Evolutionary conservation across 2,113 vertebrate species (phyloP).

Genomic region (Chloropsis cyanopogon): DNA sequence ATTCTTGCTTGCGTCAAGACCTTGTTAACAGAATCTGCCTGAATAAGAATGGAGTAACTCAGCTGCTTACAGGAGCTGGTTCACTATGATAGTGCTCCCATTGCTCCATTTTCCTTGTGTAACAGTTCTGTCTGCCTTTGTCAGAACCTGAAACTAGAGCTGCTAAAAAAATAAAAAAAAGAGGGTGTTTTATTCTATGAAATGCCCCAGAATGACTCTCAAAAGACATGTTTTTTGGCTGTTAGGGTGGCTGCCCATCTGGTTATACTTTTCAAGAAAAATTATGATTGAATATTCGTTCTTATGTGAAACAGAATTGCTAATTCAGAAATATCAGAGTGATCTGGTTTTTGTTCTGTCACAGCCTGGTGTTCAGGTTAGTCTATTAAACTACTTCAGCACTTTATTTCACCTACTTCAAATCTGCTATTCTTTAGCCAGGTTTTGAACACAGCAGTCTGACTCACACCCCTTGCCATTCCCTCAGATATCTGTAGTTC

Average conservation of each 20-base stretch:
- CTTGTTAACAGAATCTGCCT: background rate
- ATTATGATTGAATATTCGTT: slow-evolving; percentile 60
- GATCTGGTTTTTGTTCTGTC: slow-evolving; percentile 69
- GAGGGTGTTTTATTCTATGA: slow-evolving; percentile 32
- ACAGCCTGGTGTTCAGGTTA: slow-evolving; percentile 56
- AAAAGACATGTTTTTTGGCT: slow-evolving; percentile 55
- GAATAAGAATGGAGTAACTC: background rate
- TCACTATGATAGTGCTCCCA: background rate
- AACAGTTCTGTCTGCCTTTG: background rate
- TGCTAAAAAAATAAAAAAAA: slow-evolving; percentile 19
- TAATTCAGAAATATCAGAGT: slow-evolving; percentile 64
- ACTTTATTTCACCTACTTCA: slow-evolving; percentile 37
- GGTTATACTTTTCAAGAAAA: slow-evolving; percentile 66
- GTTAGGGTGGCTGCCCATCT: slow-evolving; percentile 56
- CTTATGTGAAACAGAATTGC: slow-evolving; percentile 64
- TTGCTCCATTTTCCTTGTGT: background rate
- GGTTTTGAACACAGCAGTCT: background rate
- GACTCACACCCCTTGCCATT: background rate
- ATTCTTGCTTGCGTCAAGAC: background rate
- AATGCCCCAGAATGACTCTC: slow-evolving; percentile 43
- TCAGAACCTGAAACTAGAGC: slow-evolving; percentile 47
- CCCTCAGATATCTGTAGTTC: background rate
- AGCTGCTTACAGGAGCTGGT: slow-evolving; percentile 32
- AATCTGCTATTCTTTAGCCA: slow-evolving; percentile 22
- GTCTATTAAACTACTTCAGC: slow-evolving; percentile 57